Conservation (phyloP, 2,113 vertebrate species). For the Sphyrna mokarran region DNA sequence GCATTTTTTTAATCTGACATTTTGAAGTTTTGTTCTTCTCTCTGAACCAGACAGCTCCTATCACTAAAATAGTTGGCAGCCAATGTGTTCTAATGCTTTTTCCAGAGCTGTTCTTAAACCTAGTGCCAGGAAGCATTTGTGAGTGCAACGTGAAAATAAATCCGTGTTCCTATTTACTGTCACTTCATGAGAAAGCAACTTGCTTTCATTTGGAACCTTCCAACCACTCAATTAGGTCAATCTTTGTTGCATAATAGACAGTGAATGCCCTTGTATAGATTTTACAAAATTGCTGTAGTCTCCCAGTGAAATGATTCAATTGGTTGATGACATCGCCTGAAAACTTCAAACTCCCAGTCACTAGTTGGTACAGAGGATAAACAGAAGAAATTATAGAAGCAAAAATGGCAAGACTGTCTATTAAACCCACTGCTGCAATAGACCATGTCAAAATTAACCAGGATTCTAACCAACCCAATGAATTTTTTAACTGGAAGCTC, state of each 20-base stretch:
- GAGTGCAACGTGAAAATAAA: neutral
- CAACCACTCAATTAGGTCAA: neutral
- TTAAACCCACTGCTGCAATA: neutral
- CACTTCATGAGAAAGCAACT: neutral
- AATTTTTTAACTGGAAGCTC: neutral
- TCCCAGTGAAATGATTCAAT: neutral
- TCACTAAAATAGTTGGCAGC: neutral
- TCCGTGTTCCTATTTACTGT: neutral
- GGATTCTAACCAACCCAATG: neutral
- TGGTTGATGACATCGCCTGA: neutral
- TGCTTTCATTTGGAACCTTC: neutral
- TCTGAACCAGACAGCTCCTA: neutral
- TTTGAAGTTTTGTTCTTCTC: neutral
- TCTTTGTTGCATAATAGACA: neutral
- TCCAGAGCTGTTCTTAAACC: neutral
- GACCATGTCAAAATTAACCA: neutral
- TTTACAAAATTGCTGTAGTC: constrained; percentile 10
- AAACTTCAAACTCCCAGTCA: neutral
- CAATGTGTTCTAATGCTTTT: neutral
- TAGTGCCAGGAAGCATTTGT: neutral
- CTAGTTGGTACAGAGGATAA: neutral
- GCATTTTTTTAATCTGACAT: neutral
- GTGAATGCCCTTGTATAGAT: neutral
- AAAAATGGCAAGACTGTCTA: neutral
- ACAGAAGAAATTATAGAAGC: neutral